phyloP scores from a whole-genome alignment of 2,888 invertebrate species.

The Thymelicus sylvestris region DNA sequence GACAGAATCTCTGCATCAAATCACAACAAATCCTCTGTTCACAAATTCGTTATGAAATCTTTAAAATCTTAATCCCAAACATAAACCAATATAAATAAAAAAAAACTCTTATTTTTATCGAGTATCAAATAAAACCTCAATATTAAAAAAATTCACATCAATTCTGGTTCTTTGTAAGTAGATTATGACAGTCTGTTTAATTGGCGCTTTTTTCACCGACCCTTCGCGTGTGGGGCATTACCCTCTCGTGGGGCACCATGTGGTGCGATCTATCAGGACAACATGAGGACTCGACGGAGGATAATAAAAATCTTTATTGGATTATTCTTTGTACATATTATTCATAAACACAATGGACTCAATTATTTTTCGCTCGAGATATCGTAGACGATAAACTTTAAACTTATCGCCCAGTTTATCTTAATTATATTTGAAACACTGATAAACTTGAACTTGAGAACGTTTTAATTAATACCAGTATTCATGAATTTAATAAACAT shows the following conservation, averaged over 20 bases:
- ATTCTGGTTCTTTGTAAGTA: constrained; percentile 37
- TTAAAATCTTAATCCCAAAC: too few species aligned
- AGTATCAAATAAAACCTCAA: background rate
- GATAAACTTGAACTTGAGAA: constrained; percentile 7
- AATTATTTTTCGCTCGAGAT: constrained; percentile 1
- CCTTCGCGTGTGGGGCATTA: constrained; percentile 30
- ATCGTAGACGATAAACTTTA: constrained; percentile 6
- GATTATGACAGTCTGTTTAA: constrained; percentile 47
- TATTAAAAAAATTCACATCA: constrained; percentile 32
- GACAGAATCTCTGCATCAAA: too few species aligned
- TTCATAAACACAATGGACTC: constrained; percentile 11
- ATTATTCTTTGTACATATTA: background rate
- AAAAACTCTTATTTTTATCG: background rate
- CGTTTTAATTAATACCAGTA: background rate
- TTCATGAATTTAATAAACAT: background rate
- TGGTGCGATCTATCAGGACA: constrained; percentile 15
- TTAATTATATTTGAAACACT: constrained; percentile 10
- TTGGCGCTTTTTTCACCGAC: constrained; percentile 43
- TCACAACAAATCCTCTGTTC: too few species aligned
- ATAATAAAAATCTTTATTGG: constrained; percentile 16
- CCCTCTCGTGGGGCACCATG: constrained; percentile 23
- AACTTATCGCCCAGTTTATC: constrained; percentile 1
- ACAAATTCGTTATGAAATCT: too few species aligned
- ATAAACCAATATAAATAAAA: too few species aligned
- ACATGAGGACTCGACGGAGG: background rate